Evolutionary conservation across 2,888 invertebrate species (phyloP), one percentile per base, ranked within the genome.

Genomic region (Cerceris ruficornis): DNA sequence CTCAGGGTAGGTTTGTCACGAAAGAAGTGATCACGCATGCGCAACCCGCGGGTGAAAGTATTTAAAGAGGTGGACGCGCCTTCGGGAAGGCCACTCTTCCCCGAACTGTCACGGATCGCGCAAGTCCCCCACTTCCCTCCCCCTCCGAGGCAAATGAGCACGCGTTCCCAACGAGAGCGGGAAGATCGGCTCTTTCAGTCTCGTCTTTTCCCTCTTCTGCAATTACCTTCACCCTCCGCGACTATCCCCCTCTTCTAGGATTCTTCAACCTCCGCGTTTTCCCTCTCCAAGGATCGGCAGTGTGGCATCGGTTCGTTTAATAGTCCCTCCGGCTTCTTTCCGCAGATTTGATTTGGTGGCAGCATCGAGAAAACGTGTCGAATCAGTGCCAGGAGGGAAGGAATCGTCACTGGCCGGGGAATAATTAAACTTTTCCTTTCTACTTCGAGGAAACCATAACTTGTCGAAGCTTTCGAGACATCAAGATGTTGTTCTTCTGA

Each of bases 41-140:
- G 88, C 86, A 57, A 72, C 66, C 64, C 68, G 84, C 79, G 79
- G 85, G 88, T 89, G 90, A 91, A 90, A 89, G 91, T 91, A 91
- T 88, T 91, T 91, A 91, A 91, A 91, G 87, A 88, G 88, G 88
- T 88, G 82, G 80, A 83, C 87, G 87, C 77, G 88, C 87, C 86
- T 87, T 86, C 74, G 85, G 83, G 87, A 90, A 91, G 91, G 89
- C 91, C 91, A 91, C 87, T 90, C 84, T 88, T 87, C 84, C 85
- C 84, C 83, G 75, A 86, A 89, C 90, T 88, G 87, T 87, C 88
- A 86, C 86, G 82, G 82, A 86, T 81, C 87, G 87, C 87, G 88
- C 88, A 86, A 85, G 81, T 85, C 75, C 79, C 83, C 81, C 82
- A 73, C 73, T 67, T 64, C 73, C 80, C 78, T 75, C 74, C 85